phyloP scores from a whole-genome alignment of 2,113 vertebrate species.

The Gracilinanus agilis region DNA sequence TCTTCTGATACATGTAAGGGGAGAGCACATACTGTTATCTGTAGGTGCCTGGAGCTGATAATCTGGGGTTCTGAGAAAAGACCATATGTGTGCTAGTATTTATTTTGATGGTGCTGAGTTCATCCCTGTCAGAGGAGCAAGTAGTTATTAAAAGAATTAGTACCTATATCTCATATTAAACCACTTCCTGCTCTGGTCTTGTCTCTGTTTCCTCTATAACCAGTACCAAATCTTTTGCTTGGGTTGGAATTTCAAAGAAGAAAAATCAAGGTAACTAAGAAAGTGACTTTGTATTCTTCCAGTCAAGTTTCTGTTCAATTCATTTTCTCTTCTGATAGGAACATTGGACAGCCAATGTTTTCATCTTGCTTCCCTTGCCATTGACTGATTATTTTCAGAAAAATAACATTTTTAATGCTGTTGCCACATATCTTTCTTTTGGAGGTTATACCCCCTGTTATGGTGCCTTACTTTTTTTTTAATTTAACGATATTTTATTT shows the following conservation, averaged over 20 bases:
- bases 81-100: not conserved
- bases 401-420: not conserved
- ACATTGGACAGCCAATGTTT: not conserved
- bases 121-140: not conserved
- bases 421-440: not conserved
- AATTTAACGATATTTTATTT: not conserved
- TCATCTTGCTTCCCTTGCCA: not conserved
- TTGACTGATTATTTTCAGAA: not conserved
- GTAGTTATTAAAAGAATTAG: not conserved
- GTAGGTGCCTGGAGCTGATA: not conserved
- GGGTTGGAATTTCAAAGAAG: not conserved
- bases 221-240: not conserved
- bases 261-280: not conserved
- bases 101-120: not conserved
- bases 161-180: not conserved
- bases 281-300: not conserved
- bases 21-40: not conserved
- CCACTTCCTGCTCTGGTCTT: not conserved
- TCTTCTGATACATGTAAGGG: conserved; percentile 31
- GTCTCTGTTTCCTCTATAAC: not conserved
- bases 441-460: not conserved
- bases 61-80: not conserved
- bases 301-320: not conserved
- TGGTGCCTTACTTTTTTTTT: not conserved
- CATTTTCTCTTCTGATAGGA: not conserved